Conservation (phyloP, 92 coral and sea anemone genomes). For the Zoanthus sansibaricus region DNA sequence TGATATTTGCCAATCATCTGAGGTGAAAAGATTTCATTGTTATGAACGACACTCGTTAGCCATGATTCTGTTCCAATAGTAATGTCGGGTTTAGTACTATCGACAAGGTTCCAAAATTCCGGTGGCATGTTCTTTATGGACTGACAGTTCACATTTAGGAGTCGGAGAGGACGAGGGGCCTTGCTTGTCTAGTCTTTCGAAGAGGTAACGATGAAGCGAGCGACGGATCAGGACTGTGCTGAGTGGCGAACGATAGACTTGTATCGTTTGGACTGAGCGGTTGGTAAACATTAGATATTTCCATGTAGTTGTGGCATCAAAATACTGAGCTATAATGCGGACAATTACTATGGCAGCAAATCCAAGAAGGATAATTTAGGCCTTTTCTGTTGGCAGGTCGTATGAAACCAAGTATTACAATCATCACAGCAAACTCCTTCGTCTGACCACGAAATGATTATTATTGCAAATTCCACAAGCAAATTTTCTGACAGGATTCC, state of each 20-base stretch:
- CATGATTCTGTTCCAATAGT: slow-evolving; percentile 38
- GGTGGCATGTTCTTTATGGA: no score
- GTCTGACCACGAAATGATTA: slow-evolving; percentile 18
- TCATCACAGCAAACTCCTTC: slow-evolving; percentile 21
- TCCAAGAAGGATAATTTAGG: slow-evolving; percentile 1
- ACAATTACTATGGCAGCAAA: slow-evolving; percentile 40
- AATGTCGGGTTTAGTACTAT: slow-evolving; percentile 25
- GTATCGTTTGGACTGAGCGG: neutral
- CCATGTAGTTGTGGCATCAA: slow-evolving; percentile 2
- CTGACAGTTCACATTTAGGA: no score
- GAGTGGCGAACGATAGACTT: slow-evolving; percentile 4
- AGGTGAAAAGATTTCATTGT: slow-evolving; percentile 34
- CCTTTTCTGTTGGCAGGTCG: slow-evolving; percentile 17
- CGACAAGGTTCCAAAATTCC: no score
- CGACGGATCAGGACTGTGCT: neutral
- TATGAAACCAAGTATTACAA: slow-evolving; percentile 36
- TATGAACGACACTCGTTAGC: slow-evolving; percentile 17
- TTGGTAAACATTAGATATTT: neutral
- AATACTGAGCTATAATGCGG: slow-evolving; percentile 36
- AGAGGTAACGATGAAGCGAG: neutral
- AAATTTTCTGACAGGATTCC: no score
- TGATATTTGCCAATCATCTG: slow-evolving; percentile 22
- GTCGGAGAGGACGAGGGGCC: no score
- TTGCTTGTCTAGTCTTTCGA: neutral
- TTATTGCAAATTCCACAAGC: no score